Conservation (phyloP, 2,113 vertebrate species). For the Epinephelus fuscoguttatus region DNA sequence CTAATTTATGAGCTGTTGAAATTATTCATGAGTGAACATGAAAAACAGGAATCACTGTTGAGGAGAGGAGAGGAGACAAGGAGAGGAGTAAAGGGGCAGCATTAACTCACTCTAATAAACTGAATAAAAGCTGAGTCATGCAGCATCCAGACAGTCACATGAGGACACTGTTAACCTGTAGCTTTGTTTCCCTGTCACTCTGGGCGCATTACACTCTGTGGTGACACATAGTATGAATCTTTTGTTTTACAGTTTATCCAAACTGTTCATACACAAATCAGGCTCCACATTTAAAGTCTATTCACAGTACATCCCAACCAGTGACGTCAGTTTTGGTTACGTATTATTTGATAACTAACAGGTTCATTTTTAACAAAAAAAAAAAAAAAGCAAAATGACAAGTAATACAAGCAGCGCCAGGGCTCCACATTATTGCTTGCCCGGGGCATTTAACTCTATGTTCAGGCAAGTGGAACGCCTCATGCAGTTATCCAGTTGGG, state of each 20-base stretch:
- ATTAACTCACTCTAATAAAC: slow-evolving; percentile 6
- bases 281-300: neutral
- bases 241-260: neutral
- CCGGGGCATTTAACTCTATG: too few relatives aligned
- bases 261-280: neutral
- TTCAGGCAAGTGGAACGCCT: too few relatives aligned
- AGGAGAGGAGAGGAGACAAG: slow-evolving; percentile 6
- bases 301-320: neutral
- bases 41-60: slow-evolving; percentile 55
- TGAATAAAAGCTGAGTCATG: slow-evolving; percentile 31
- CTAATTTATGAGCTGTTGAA: slow-evolving; percentile 45
- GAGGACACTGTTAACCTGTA: slow-evolving; percentile 35
- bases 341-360: too few relatives aligned
- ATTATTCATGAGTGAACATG: slow-evolving; percentile 63
- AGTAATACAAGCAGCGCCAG: too few relatives aligned
- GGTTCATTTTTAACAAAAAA: too few relatives aligned
- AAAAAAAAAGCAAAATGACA: too few relatives aligned
- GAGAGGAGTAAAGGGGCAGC: neutral
- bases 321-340: too few relatives aligned
- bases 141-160: slow-evolving; percentile 32
- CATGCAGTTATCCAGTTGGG: too few relatives aligned
- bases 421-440: too few relatives aligned
- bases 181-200: slow-evolving; percentile 7
- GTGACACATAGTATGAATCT: slow-evolving; percentile 12
- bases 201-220: neutral